Evolutionary conservation across 2,113 vertebrate species (phyloP).

Genomic region (Ammodytes marinus): DNA sequence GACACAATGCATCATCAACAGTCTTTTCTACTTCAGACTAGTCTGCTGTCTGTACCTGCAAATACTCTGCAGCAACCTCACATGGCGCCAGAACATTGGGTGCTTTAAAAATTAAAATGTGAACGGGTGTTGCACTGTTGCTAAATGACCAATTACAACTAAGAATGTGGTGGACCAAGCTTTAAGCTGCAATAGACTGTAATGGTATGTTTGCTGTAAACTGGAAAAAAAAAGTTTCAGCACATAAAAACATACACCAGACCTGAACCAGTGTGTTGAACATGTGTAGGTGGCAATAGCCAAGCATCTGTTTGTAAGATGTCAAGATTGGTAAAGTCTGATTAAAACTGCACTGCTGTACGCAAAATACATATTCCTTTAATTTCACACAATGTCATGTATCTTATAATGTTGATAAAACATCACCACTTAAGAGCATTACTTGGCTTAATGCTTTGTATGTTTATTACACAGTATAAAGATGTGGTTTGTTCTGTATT

Average conservation of each 20-base stretch:
- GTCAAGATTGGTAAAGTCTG: slow-evolving; percentile 11
- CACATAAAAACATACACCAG: slow-evolving; percentile 22
- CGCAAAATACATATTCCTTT: slow-evolving; percentile 22
- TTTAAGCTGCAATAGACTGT: slow-evolving; percentile 26
- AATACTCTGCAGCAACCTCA: slow-evolving; percentile 40
- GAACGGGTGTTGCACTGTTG: slow-evolving; percentile 12
- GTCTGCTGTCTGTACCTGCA: slow-evolving; percentile 43
- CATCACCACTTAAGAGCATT: neutral
- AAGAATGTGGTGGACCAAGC: slow-evolving; percentile 1
- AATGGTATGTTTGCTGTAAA: slow-evolving; percentile 27
- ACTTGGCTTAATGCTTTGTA: neutral
- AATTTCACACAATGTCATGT: neutral
- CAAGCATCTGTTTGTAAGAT: slow-evolving; percentile 29
- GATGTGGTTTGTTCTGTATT: slow-evolving; percentile 10
- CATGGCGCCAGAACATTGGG: slow-evolving; percentile 24
- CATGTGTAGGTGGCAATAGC: slow-evolving; percentile 27
- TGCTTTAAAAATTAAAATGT: slow-evolving; percentile 38
- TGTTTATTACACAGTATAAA: neutral
- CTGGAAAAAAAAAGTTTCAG: slow-evolving; percentile 18
- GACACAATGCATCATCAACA: slow-evolving; percentile 16
- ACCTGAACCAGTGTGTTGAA: slow-evolving; percentile 17
- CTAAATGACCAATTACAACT: slow-evolving; percentile 12
- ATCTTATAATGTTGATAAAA: slow-evolving; percentile 11
- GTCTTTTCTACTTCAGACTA: slow-evolving; percentile 40
- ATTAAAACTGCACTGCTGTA: neutral